Evolutionary conservation across 2,797 vertebrate genomes (phyloP).

Genomic region (Enteromius anoplus): DNA sequence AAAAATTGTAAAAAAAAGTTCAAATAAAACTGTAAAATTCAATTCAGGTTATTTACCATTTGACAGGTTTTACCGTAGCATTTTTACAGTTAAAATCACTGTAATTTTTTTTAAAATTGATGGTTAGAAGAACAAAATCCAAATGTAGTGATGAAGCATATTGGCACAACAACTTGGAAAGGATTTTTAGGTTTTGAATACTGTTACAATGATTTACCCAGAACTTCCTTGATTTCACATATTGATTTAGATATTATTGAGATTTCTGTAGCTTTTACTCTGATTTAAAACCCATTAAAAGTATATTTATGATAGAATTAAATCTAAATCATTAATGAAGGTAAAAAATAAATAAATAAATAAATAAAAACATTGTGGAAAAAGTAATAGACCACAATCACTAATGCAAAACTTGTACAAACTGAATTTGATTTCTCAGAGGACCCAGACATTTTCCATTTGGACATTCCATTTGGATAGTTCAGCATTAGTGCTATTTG

Average conservation of each 20-base stretch:
- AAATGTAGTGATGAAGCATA: neutral
- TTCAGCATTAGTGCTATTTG: conserved; percentile 5
- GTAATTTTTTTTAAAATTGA: too few relatives aligned
- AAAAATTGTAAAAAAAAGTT: too few relatives aligned
- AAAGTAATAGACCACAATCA: neutral
- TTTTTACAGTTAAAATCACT: too few relatives aligned
- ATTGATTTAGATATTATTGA: neutral
- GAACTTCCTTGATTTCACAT: neutral
- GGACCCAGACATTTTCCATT: conserved; percentile 20
- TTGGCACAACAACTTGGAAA: neutral
- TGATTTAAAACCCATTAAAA: neutral
- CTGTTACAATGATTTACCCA: neutral
- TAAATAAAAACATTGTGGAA: neutral
- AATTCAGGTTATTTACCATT: too few relatives aligned
- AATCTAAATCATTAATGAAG: neutral
- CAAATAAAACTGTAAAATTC: too few relatives aligned
- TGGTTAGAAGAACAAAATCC: neutral
- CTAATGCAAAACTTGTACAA: neutral
- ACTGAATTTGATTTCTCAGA: neutral
- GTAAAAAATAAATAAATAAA: neutral
- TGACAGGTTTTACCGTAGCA: too few relatives aligned
- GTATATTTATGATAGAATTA: neutral
- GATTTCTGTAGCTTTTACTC: neutral
- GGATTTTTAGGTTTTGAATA: neutral
- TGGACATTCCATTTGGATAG: neutral